Conservation (phyloP, 2,113 vertebrate genomes). For the Henicopernis longicauda region DNA sequence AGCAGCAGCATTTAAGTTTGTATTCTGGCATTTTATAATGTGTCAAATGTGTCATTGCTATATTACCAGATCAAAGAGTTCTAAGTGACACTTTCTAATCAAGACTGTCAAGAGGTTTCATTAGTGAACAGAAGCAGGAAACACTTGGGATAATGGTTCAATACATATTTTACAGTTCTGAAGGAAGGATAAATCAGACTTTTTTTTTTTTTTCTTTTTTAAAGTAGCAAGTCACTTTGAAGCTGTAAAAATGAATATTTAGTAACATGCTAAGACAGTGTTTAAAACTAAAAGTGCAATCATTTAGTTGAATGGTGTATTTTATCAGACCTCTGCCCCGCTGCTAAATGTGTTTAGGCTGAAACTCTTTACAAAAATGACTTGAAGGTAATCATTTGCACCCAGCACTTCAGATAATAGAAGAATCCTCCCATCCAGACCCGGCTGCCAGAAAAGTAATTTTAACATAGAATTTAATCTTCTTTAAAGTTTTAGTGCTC, state of each 20-base stretch:
- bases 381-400: not conserved
- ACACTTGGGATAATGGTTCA: conserved; percentile 22
- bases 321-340: not conserved
- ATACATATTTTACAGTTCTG: conserved; percentile 9
- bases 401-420: not conserved
- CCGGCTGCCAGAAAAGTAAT: not conserved
- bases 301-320: not conserved
- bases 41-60: not conserved
- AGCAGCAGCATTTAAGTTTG: not conserved
- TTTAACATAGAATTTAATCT: not conserved
- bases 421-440: not conserved
- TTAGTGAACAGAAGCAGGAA: conserved; percentile 10
- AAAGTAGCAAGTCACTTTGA: not conserved
- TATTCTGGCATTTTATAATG: not conserved
- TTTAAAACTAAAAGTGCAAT: not conserved
- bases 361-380: not conserved
- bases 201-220: not conserved
- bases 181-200: not conserved
- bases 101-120: conserved; percentile 21
- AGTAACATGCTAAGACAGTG: not conserved
- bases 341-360: not conserved
- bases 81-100: conserved; percentile 52
- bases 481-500: not conserved
- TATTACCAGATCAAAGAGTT: conserved; percentile 22
- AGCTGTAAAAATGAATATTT: not conserved